A percentile compares a stretch with the other conserved stretches of the same genome.
These are phyloP conservation scores for Chymomyza caudatula DNA, from an alignment of 2,888 invertebrate genomes.

Conservation along the genomic window DNA sequence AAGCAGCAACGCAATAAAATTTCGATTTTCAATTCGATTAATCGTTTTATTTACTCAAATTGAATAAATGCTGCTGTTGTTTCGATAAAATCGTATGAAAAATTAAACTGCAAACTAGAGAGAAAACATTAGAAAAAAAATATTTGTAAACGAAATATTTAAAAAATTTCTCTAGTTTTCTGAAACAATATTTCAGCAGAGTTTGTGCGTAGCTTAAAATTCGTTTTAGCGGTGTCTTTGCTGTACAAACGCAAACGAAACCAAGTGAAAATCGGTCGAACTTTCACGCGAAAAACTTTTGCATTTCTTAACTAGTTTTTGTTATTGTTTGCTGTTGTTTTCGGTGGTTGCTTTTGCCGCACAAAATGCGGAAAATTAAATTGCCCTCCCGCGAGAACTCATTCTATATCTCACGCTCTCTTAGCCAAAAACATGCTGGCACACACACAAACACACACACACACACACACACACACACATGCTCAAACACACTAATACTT, in stretches of 20 bases:
- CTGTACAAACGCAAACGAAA: neutral
- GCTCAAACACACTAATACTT: conserved; percentile 25
- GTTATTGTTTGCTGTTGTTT: conserved; percentile 58
- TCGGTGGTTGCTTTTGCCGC: conserved; percentile 32
- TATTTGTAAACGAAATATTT: too few species aligned
- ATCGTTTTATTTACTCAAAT: too few species aligned
- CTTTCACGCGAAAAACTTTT: conserved; percentile 72
- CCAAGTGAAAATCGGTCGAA: conserved; percentile 42
- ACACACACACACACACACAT: conserved; percentile 25
- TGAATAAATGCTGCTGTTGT: too few species aligned
- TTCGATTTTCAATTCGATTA: too few species aligned
- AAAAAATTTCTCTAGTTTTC: too few species aligned
- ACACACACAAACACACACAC: conserved; percentile 19
- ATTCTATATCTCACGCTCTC: conserved; percentile 17
- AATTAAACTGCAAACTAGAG: too few species aligned
- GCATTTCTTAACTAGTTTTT: conserved; percentile 74
- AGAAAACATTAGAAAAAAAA: too few species aligned
- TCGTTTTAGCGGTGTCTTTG: neutral
- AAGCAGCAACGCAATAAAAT: too few species aligned
- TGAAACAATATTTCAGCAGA: neutral
- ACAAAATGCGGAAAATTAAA: conserved; percentile 71
- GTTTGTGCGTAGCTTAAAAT: neutral
- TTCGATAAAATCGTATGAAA: too few species aligned
- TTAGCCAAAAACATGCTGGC: conserved; percentile 25
- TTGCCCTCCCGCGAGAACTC: conserved; percentile 45